Base-by-base conservation (phyloP, 1,140 invertebrate species). In the Lasaia peninsularis region DNA sequence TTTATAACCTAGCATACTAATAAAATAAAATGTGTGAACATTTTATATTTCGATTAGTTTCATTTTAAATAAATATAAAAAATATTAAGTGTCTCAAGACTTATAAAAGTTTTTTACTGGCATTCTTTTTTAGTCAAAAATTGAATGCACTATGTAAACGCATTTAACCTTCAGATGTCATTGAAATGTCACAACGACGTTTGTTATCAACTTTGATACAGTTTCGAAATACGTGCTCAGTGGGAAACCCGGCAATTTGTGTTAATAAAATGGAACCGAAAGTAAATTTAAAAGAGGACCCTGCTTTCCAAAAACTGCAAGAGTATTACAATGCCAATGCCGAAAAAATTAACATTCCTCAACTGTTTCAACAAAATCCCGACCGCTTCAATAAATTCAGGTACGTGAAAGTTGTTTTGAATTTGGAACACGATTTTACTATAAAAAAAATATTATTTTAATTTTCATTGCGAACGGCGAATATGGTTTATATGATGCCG, bases 361-460 rank as follows among this genome's bases (percentile, higher is more conserved):
- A 95, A 64, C 78, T 97, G 50, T 97, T 98, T 68, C 88, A 93
- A 62, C 82, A 93, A 66, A 95, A 98, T 89, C 78, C 93, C 0
- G 86, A 93, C 32, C 91, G 96, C 28, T 97, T 97, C 75, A 87
- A 94, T 21, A 96, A 96, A 79, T 95, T 93, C 85, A 96, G 94
- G 96, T 97, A 89, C 18, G 24, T 58, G 14, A 32, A 50, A 33
- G 18, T 62, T 48, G n/a, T 32, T 32, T 35, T 53, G 18, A 21
- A 28, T 5, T 44, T 55, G 8, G 37, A 40, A 40, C 16, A 21
- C 18, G n/a, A 37, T 37, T 55, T 55, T 6, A n/a, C 14, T 55
- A 37, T 44, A 11, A 44, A 44, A 44, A 18, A 20, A 16, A 18
- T 44, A 11, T 3, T 3, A 44, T 18, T 44, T 11, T 20, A 20